Evolutionary conservation across 2,113 vertebrate genomes (phyloP), one percentile per base, ranked within the genome.

Genomic region (Phoenicopterus ruber): DNA sequence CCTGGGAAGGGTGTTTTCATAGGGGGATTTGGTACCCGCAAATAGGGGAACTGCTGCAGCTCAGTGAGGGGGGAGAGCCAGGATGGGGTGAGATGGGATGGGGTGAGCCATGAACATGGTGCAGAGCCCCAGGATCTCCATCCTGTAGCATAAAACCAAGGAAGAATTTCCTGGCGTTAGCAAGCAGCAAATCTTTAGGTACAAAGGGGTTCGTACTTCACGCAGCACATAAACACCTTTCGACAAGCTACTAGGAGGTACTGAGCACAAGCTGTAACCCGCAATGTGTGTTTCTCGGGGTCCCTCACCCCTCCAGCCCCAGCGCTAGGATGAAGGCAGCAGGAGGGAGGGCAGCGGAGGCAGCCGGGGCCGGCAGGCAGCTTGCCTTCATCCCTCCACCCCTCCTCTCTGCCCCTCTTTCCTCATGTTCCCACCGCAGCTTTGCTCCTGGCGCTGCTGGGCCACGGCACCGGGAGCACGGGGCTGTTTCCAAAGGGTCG

Each of bases 241-340:
- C 28, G 31, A 59, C 62, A 76, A 46, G 46, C 65, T 62, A 8
- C 28, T 12, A 47, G 9, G 47, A 82, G n/a, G 11, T 13, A 18
- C 12, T 38, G 7, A 22, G 46, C 55, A 50, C 17, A 55, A 86
- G 66, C 47, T 54, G 34, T 36, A 71, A 50, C 46, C 59, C 40
- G 38, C 25, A 55, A 3, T 0, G 0, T 19, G 55, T 1, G 0
- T 22, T 85, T 92, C 58, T 55, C 49, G 47, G 52, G n/a, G 28
- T 32, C 8, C 54, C 22, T 80, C 47, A 38, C 19, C 19, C 9
- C 42, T 46, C 26, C 0, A 0, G 42, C 13, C 38, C 28, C 59
- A 70, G 34, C 4, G 3, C 17, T 0, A 42, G 54, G 32, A 24
- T 22, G 49, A 80, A 88, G 42, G 61, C 46, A 70, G 74, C 26